Evolutionary conservation across 2,888 invertebrate genomes (phyloP).

Genomic region (Acanthosepion lycidas): DNA sequence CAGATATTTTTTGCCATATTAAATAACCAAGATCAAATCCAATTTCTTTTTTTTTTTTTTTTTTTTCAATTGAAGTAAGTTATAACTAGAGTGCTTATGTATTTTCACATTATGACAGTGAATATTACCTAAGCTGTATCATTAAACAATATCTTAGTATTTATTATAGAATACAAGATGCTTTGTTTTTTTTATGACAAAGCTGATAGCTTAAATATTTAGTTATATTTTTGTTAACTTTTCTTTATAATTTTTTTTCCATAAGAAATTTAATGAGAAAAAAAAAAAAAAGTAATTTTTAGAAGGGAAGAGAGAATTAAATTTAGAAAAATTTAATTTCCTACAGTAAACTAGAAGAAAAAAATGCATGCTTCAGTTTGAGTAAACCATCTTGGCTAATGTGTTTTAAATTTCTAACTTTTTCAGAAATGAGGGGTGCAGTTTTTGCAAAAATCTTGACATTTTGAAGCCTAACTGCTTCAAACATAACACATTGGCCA

Average conservation of each 20-base stretch:
- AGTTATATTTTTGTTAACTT: not conserved
- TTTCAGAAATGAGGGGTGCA: slow-evolving; percentile 16
- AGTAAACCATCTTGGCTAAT: not conserved
- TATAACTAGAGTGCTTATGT: not conserved
- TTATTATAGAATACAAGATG: not conserved
- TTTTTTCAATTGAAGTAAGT: not conserved
- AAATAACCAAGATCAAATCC: not conserved
- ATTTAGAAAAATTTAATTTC: not conserved
- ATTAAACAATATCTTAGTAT: not conserved
- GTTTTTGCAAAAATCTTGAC: not conserved
- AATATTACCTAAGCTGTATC: not conserved
- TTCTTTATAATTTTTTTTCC: not conserved
- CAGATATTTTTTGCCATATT: not conserved
- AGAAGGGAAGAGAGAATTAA: not conserved
- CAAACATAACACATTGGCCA: slow-evolving; percentile 10
- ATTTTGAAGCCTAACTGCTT: not conserved
- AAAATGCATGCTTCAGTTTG: not conserved
- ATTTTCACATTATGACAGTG: not conserved
- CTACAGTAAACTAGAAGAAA: slow-evolving; percentile 15
- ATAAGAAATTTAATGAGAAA: not conserved
- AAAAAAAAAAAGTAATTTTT: not conserved
- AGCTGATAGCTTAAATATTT: not conserved
- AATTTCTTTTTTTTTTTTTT: not conserved
- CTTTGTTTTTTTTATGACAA: not conserved
- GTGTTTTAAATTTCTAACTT: not conserved